Base-by-base conservation (phyloP, 2,797 vertebrate genomes). In the Peromyscus aztecus region DNA sequence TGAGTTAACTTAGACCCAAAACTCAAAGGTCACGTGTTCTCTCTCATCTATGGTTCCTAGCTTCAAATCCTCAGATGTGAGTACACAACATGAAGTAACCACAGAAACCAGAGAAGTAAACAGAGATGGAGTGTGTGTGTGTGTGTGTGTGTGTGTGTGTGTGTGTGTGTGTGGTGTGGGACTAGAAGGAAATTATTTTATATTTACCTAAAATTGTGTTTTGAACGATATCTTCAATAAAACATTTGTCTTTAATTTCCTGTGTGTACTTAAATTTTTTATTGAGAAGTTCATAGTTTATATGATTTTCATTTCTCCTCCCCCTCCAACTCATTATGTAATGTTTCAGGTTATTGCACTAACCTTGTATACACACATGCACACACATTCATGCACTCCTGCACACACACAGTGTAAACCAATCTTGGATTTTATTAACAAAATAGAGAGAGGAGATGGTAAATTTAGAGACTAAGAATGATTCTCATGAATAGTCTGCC, bases 401-500 rank as follows among this genome's bases (percentile, higher is more conserved):
- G 73, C 29, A 65, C n/a, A 61, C 6, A 13, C 23, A 76, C 12
- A 67, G 0, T 11, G 4, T 85, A 37, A 89, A 49, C n/a, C 94
- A 83, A 91, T 57, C 81, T 9, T 82, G 34, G 37, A 76, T 94
- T 90, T 90, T 73, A 61, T 31, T 69, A 52, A 87, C 69, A 94
- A 93, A 93, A 90, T 34, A 90, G 11, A 80, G 4, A 91, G 40
- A 37, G n/a, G 11, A 27, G 23, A 9, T 59, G 21, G 3, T 77
- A 77, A 83, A 73, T 6, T 40, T 67, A 55, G 59, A 21, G 16
- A 78, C 1, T 57, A 29, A 89, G 83, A 14, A 76, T 31, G 37
- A 73, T 65, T 31, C n/a, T 63, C 2, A 16, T 11, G 24, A 63
- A 73, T 13, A 90, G 37, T 40, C 57, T 86, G 23, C 19, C 71